Percentiles rank a stretch among this genome's conserved stretches.
phyloP scores from a whole-genome alignment of 1,140 invertebrate genomes.

The Drosophila pseudoananassae region DNA sequence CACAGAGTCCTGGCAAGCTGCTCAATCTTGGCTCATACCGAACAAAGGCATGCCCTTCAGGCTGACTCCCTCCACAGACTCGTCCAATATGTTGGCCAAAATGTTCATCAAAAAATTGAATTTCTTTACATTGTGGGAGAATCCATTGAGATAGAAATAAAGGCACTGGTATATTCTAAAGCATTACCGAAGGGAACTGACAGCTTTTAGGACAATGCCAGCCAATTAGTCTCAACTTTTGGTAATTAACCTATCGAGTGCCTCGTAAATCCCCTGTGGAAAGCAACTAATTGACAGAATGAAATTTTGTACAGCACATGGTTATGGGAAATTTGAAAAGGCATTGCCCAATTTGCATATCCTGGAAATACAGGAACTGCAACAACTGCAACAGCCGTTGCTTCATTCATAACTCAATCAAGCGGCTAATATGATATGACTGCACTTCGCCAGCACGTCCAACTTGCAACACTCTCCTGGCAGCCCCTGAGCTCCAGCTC shows the following conservation, averaged over 20 bases:
- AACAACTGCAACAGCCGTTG: conserved; percentile 14
- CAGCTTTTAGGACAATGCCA: conserved; percentile 4
- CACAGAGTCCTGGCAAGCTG: conserved; percentile 16
- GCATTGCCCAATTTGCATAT: conserved; percentile 32
- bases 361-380: conserved; percentile 18
- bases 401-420: conserved; percentile 62
- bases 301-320: conserved; percentile 1
- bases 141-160: background rate
- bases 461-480: background rate
- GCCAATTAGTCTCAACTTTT: conserved; percentile 25
- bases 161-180: background rate
- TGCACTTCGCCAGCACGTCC: conserved; percentile 44
- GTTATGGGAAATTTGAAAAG: conserved; percentile 2
- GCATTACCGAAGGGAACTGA: conserved; percentile 1
- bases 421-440: conserved; percentile 58
- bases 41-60: background rate
- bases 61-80: background rate
- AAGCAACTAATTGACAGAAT: conserved; percentile 36
- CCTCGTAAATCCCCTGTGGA: background rate
- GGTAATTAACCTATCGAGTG: conserved; percentile 31
- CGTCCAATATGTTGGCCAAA: background rate
- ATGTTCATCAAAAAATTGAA: conserved; percentile 1
- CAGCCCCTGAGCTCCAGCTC: background rate
- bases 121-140: background rate
- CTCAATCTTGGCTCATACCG: conserved; percentile 1